Conservation (phyloP, 2,797 vertebrate genomes). For the Hypotaenidia okinawae region DNA sequence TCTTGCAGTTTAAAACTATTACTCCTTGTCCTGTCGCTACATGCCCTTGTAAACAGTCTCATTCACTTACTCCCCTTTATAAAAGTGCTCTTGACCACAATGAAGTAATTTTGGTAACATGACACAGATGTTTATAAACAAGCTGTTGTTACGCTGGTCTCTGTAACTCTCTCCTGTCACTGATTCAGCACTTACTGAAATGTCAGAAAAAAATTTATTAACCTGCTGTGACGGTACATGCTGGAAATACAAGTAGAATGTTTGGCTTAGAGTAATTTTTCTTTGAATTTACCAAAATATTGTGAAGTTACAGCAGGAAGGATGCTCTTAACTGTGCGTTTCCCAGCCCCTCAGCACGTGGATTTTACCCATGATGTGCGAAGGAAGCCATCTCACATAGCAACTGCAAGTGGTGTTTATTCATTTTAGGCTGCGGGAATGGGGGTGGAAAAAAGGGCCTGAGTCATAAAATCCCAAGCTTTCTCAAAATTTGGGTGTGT, state of each 20-base stretch:
- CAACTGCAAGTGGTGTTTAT: neutral
- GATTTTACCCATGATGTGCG: neutral
- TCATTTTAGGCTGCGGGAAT: neutral
- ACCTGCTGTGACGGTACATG: neutral
- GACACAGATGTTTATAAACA: neutral
- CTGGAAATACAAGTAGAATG: neutral
- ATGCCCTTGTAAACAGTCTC: too few relatives aligned
- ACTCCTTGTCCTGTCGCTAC: too few relatives aligned
- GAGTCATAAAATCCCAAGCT: conserved; percentile 51
- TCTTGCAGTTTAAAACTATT: too few relatives aligned
- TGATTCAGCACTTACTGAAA: neutral
- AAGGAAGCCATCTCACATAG: neutral
- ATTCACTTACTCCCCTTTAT: neutral
- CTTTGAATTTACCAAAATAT: neutral
- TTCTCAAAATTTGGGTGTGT: conserved; percentile 37
- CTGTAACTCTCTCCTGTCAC: neutral
- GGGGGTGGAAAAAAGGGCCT: neutral
- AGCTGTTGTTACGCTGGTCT: neutral
- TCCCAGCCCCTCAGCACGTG: accelerated
- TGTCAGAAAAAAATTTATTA: neutral
- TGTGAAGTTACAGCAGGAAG: neutral
- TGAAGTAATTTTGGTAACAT: neutral
- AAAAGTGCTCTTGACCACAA: neutral
- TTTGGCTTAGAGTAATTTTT: neutral
- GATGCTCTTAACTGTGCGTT: neutral